Evolutionary conservation across 92 coral and sea anemone species (phyloP).

Genomic region (Palythoa caribaeorum): DNA sequence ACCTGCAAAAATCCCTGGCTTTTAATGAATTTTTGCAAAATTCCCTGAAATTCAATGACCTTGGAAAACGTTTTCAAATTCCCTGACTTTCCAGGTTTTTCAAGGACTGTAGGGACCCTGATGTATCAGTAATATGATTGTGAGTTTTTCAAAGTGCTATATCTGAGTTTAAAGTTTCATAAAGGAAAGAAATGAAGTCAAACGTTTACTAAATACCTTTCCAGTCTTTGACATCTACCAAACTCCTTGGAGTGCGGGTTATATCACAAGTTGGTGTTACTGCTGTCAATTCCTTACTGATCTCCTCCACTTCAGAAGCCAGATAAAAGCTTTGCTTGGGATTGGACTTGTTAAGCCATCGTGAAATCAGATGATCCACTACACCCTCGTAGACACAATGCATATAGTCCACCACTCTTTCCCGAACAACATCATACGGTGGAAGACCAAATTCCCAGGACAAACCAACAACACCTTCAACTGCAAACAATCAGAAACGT

Average conservation of each 20-base stretch:
- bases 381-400: slow-evolving; percentile 44
- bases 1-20: not conserved
- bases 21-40: no score
- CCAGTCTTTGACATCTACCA: not conserved
- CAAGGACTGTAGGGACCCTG: not conserved
- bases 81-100: not conserved
- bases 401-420: slow-evolving; percentile 38
- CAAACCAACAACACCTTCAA: slow-evolving; percentile 55
- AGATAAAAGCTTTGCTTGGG: slow-evolving; percentile 6
- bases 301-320: slow-evolving; percentile 1
- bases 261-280: slow-evolving; percentile 26
- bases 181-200: no score
- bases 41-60: not conserved
- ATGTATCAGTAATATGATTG: no score
- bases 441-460: slow-evolving; percentile 53
- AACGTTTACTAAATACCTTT: slow-evolving; percentile 7
- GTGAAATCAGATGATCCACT: not conserved
- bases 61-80: not conserved
- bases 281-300: slow-evolving; percentile 10
- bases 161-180: no score
- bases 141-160: no score
- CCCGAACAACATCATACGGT: slow-evolving; percentile 18
- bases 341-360: slow-evolving; percentile 30
- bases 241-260: slow-evolving; percentile 16
- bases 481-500: slow-evolving; percentile 22